Base-by-base conservation (phyloP, 2,888 invertebrate species). In the Hydrotaea cyrtoneurina region DNA sequence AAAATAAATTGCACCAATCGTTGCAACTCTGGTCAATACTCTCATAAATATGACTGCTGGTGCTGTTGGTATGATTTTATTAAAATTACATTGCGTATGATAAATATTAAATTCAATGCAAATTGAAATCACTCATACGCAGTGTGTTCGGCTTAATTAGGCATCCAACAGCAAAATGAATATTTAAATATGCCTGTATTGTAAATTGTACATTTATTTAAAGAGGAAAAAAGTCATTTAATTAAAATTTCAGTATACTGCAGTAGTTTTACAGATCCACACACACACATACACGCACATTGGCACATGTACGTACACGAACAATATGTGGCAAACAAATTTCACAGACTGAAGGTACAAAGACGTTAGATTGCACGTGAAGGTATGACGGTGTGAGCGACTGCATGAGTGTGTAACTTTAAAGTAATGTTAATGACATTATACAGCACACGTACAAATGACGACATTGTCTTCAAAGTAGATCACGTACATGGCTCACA, bases 41-140 rank as follows among this genome's bases (percentile, higher is more conserved):
- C 15, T 43, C 43, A 15, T 3, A 43, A 13, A 43, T 43, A 43
- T 13, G 10, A 13, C 15, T 7, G 43, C 10, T 43, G 3, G 3
- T 43, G 43, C 43, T 10, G n/a, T n/a, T 11, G 15, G 10, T 13
- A 10, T 43, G 2, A 31, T 31, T 31, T 2, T 31, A 31, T 31
- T 31, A 31, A 31, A 31, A 10, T 7, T 43, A n/a, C 39, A 1
- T 4, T 85, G 86, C 89, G 89, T 89, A 88, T 89, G 87, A 87
- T 88, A 85, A 88, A 89, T 88, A 83, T 82, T 62, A 17, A 71
- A 80, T 79, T 19, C 5, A 31, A 84, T 74, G 69, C 10, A 43
- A 64, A 31, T 74, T 78, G 62, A 80, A 23, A 75, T 78, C 64
- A 80, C 64, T 74, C 71, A 84, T 84, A 80, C 83, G 80, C 64